Conservation (phyloP, 2,113 vertebrate species). For the Ceuthmochares aereus region DNA sequence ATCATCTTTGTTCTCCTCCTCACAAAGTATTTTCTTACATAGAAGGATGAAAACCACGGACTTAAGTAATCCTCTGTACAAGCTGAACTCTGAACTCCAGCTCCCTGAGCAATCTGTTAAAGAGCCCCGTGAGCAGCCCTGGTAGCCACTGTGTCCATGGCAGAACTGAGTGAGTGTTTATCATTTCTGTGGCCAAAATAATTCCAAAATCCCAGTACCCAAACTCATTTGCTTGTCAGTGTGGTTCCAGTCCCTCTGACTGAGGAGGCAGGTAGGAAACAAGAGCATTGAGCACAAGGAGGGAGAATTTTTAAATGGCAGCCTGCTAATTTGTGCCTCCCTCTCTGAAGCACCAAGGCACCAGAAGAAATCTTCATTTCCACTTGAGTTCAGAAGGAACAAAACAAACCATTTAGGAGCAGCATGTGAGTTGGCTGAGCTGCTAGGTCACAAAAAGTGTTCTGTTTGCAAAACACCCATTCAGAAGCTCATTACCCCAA, state of each 20-base stretch:
- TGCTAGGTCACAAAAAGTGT: neutral
- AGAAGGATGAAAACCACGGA: neutral
- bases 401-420: constrained; percentile 49
- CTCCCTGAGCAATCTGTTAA: neutral
- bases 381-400: neutral
- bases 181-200: neutral
- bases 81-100: neutral
- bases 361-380: constrained; percentile 16
- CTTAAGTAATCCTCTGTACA: neutral
- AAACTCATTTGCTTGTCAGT: neutral
- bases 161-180: neutral
- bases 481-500: constrained; percentile 44
- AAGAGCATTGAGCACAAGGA: neutral
- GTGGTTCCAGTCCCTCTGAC: neutral
- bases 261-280: neutral
- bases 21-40: neutral
- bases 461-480: constrained; percentile 3
- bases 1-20: neutral
- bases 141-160: neutral
- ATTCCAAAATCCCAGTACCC: neutral
- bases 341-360: neutral
- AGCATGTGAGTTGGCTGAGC: constrained; percentile 20
- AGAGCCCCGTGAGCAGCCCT: neutral
- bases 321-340: neutral
- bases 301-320: neutral